These are phyloP conservation scores for Sinotaia quadrata DNA, from an alignment of 2,888 invertebrate species.

Conservation along the genomic window DNA sequence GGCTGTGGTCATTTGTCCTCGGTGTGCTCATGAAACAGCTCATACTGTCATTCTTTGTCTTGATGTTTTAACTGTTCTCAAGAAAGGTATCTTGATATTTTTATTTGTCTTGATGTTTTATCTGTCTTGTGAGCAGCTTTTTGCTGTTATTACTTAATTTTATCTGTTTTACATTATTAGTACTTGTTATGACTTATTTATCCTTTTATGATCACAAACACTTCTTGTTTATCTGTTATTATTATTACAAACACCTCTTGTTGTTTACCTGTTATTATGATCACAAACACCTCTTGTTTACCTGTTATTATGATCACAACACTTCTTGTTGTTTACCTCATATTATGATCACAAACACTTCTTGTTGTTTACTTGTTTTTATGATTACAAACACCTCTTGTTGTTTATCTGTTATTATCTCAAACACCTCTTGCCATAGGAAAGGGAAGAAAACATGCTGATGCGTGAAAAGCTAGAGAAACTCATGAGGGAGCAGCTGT, in stretches of 20 bases:
- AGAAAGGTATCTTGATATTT: no score
- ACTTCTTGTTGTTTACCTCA: background rate
- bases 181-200: background rate
- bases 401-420: slow-evolving; percentile 6
- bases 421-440: slow-evolving; percentile 46
- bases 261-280: background rate
- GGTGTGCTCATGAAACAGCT: no score
- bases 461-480: slow-evolving; percentile 59
- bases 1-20: no score
- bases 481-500: slow-evolving; percentile 64
- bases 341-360: background rate
- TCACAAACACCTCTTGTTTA: background rate
- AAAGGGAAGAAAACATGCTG: slow-evolving; percentile 65
- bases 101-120: no score
- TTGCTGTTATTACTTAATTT: no score
- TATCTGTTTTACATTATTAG: no score
- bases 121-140: no score
- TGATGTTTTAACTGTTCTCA: no score
- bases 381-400: background rate
- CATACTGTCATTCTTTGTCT: no score
- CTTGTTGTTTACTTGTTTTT: slow-evolving; percentile 1
- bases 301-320: background rate
- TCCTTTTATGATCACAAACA: background rate
- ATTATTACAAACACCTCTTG: background rate
- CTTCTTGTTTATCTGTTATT: slow-evolving; percentile 2